phyloP scores from a whole-genome alignment of 1,140 invertebrate species.

The Tribolium castaneum region DNA sequence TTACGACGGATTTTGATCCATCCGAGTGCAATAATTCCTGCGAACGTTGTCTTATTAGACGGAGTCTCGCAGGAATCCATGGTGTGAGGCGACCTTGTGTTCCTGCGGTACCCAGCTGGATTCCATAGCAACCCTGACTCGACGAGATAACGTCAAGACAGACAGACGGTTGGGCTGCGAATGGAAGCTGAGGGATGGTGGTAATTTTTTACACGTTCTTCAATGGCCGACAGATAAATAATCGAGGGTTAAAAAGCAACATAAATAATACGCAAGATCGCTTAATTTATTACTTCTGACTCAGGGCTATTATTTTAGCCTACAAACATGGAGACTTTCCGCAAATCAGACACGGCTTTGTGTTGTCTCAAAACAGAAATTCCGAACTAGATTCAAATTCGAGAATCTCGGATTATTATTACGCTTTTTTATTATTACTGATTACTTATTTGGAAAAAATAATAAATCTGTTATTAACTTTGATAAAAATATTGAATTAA shows the following conservation, averaged over 20 bases:
- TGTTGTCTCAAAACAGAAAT: no score
- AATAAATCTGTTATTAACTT: no score
- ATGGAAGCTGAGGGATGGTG: neutral
- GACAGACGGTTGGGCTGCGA: constrained; percentile 19
- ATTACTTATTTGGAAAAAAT: no score
- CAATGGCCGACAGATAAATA: neutral
- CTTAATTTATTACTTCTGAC: no score
- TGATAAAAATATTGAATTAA: no score
- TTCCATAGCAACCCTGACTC: constrained; percentile 41
- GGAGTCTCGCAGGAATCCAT: constrained; percentile 38
- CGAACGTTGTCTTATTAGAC: constrained; percentile 3
- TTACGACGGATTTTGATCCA: constrained; percentile 19
- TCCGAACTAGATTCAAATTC: no score
- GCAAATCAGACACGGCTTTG: no score
- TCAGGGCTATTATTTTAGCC: no score
- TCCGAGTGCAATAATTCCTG: constrained; percentile 35
- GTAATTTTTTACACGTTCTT: neutral
- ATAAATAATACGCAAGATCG: no score
- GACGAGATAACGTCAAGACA: constrained; percentile 35
- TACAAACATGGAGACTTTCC: no score
- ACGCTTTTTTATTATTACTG: no score
- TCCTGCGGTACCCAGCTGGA: constrained; percentile 39
- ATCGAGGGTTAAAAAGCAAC: neutral
- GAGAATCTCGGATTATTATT: no score
- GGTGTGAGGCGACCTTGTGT: constrained; percentile 35